Evolutionary conservation across 2,888 invertebrate species (phyloP).

Genomic region (Tetropium fuscum): DNA sequence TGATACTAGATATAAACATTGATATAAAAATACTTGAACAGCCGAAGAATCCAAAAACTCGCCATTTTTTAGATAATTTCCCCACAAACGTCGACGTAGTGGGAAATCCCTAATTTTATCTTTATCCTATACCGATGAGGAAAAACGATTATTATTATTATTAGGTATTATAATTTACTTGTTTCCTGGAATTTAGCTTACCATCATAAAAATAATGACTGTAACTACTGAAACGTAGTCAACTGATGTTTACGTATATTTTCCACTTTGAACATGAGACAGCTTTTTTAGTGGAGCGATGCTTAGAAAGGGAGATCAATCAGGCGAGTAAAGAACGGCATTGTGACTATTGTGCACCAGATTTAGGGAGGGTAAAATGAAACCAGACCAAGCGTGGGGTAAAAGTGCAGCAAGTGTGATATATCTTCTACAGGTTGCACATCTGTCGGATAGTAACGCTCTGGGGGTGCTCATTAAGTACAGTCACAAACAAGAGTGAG

Average conservation of each 20-base stretch:
- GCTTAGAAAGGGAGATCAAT: conserved; percentile 32
- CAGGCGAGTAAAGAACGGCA: conserved; percentile 39
- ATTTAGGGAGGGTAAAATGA: conserved; percentile 37
- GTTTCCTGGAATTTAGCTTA: too few species aligned
- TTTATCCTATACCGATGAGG: too few species aligned
- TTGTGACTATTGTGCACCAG: conserved; percentile 38
- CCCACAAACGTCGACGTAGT: too few species aligned
- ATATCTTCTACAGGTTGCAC: conserved; percentile 54
- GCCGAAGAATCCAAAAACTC: too few species aligned
- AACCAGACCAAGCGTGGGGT: conserved; percentile 37
- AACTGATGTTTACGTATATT: conserved; percentile 6
- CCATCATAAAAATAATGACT: too few species aligned
- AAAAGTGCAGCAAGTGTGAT: conserved; percentile 49
- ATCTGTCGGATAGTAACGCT: conserved; percentile 47
- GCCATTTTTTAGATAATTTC: too few species aligned
- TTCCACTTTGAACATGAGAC: conserved; percentile 1
- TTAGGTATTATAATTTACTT: too few species aligned
- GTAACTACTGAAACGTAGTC: too few species aligned
- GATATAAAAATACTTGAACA: too few species aligned
- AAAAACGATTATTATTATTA: too few species aligned
- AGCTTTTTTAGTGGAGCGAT: conserved; percentile 18
- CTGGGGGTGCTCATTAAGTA: conserved; percentile 39
- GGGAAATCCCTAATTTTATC: too few species aligned
- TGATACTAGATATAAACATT: too few species aligned
- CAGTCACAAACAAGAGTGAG: conserved; percentile 19